A percentile compares a stretch with the other conserved stretches of the same genome.
Evolutionary conservation across 2,888 invertebrate species (phyloP).

Genomic region (Aporophyla nigra): DNA sequence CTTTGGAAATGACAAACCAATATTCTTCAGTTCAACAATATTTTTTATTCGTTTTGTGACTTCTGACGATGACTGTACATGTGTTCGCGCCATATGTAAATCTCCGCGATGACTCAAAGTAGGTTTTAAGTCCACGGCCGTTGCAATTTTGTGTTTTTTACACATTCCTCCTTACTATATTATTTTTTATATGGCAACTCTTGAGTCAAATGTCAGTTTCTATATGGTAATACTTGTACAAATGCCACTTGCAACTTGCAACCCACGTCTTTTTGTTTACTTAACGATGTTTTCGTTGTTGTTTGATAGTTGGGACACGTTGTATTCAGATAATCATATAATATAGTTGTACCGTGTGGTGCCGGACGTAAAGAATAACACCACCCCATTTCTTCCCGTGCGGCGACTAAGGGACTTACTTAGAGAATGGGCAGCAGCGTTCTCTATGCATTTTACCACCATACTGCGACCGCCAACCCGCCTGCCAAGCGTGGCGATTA

Average conservation of each 20-base stretch:
- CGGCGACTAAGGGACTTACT: no score
- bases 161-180: constrained; percentile 8
- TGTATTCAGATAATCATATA: neutral
- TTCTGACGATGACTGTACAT: constrained; percentile 18
- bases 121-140: constrained; percentile 52
- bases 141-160: constrained; percentile 39
- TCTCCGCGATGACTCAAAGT: constrained; percentile 44
- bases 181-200: constrained; percentile 33
- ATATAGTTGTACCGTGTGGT: no score
- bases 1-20: no score
- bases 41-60: constrained; percentile 1
- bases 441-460: no score
- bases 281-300: neutral
- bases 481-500: no score
- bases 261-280: constrained; percentile 3
- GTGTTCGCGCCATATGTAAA: constrained; percentile 31
- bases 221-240: constrained; percentile 31
- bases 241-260: constrained; percentile 36
- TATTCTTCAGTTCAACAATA: no score
- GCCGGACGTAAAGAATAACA: no score
- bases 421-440: no score
- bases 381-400: no score
- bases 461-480: no score
- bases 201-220: constrained; percentile 35
- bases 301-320: neutral